These are phyloP conservation scores for Noctuana brunneofusca DNA, from an alignment of 2,888 invertebrate species.

Conservation along the genomic window DNA sequence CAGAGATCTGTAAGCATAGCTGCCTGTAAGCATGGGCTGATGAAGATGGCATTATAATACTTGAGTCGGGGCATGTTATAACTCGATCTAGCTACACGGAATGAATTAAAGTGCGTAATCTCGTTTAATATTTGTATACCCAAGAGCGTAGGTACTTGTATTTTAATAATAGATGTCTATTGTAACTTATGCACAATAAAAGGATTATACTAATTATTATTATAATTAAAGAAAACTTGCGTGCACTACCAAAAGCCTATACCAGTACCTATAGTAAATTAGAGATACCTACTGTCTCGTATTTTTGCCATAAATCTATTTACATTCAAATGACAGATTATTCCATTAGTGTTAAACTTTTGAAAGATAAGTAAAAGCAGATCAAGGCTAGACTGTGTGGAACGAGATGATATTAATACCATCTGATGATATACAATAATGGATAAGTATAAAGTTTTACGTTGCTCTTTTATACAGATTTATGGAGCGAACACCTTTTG, in stretches of 20 bases:
- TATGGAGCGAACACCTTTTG: constrained; percentile 27
- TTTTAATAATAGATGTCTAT: too few relatives aligned
- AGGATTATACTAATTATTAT: background rate
- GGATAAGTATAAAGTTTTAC: constrained; percentile 19
- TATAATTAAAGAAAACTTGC: background rate
- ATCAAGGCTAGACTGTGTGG: background rate
- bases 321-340: background rate
- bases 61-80: too few relatives aligned
- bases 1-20: too few relatives aligned
- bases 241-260: background rate
- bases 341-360: background rate
- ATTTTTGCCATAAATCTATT: background rate
- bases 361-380: background rate
- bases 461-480: constrained; percentile 15
- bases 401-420: background rate
- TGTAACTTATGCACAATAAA: too few relatives aligned
- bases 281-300: background rate
- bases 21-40: too few relatives aligned
- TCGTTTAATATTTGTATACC: too few relatives aligned
- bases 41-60: too few relatives aligned
- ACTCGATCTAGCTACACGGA: too few relatives aligned
- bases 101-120: too few relatives aligned
- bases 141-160: too few relatives aligned
- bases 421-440: constrained; percentile 12
- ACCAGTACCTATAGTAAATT: background rate